phyloP scores from a whole-genome alignment of 1,140 invertebrate genomes.

The Glossosoma conforme region DNA sequence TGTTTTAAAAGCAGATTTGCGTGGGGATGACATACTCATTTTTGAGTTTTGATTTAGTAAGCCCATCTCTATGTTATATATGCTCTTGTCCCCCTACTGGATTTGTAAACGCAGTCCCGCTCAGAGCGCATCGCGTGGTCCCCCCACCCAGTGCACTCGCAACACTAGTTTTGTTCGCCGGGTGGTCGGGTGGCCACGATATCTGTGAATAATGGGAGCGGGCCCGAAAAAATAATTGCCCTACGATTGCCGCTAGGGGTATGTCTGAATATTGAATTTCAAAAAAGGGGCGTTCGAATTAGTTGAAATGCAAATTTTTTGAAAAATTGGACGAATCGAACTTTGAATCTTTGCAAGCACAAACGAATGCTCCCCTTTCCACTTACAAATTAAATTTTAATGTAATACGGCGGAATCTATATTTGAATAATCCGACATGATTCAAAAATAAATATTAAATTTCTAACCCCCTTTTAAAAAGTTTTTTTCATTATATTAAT shows the following conservation, averaged over 20 bases:
- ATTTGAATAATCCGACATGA: no score
- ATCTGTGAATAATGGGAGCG: conserved; percentile 8
- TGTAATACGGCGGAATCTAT: no score
- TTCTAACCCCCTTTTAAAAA: no score
- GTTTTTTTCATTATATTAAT: no score
- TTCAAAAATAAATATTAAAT: no score
- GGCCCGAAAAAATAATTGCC: conserved; percentile 1
- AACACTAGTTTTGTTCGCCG: background rate
- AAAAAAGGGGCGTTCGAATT: background rate
- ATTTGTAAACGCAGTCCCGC: conserved; percentile 8
- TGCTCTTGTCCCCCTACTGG: conserved; percentile 8
- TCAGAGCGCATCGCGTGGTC: background rate
- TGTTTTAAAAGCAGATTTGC: conserved; percentile 3
- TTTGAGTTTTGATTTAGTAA: conserved; percentile 27
- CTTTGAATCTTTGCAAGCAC: background rate
- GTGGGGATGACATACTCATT: conserved; percentile 25
- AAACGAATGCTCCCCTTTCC: background rate
- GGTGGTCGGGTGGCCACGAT: conserved; percentile 12
- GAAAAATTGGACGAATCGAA: background rate
- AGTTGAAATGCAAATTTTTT: conserved; percentile 2
- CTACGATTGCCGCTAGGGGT: background rate
- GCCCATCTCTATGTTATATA: conserved; percentile 14
- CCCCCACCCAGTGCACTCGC: background rate
- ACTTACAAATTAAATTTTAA: no score
- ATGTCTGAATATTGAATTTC: background rate